Evolutionary conservation across 2,797 vertebrate genomes (phyloP).

Genomic region (Eremophila alpestris): DNA sequence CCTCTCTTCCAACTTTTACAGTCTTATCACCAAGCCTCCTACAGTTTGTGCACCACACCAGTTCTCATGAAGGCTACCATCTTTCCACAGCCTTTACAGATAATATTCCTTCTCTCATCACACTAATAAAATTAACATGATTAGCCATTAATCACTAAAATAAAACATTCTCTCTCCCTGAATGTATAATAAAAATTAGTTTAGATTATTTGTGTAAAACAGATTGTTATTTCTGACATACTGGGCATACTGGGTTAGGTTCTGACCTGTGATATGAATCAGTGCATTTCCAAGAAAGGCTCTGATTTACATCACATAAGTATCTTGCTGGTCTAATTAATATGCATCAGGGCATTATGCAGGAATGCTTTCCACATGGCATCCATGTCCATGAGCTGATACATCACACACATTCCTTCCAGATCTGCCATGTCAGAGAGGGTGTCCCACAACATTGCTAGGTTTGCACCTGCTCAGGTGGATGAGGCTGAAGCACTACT

Average conservation of each 20-base stretch:
- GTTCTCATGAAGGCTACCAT: neutral
- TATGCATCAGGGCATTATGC: constrained; percentile 20
- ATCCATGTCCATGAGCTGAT: neutral
- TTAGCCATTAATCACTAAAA: constrained; percentile 6
- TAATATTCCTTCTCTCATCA: neutral
- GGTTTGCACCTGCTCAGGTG: neutral
- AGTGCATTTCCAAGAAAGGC: constrained; percentile 30
- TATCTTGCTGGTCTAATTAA: neutral
- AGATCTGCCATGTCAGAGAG: neutral
- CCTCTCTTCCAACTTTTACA: neutral
- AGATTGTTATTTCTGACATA: neutral
- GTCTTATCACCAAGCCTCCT: neutral
- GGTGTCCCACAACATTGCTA: neutral
- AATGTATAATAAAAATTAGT: neutral
- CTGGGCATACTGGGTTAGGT: neutral
- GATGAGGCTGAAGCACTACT: neutral
- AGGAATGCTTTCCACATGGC: constrained; percentile 21
- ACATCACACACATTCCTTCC: neutral
- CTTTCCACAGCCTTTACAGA: neutral
- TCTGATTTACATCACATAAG: neutral
- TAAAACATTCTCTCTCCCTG: neutral
- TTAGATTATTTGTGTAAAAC: neutral
- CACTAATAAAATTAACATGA: constrained; percentile 2
- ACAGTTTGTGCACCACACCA: neutral
- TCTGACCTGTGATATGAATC: neutral